A percentile compares a stretch with the other conserved stretches of the same genome.
Conservation (phyloP, 2,113 vertebrate species). For the Pterophyllum scalare region DNA sequence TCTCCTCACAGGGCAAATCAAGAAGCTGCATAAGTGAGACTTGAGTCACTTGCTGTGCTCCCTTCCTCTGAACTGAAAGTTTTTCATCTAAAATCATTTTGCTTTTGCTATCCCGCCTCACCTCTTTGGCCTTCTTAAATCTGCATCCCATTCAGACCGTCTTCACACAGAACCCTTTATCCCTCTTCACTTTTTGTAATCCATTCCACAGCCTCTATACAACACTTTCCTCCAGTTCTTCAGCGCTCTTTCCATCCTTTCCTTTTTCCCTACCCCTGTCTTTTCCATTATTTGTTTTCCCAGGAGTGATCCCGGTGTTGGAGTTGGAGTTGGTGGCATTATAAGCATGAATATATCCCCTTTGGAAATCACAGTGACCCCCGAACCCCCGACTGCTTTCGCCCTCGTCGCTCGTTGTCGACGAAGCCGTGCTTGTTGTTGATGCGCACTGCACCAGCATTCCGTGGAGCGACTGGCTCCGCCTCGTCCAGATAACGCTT, state of each 20-base stretch:
- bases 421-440: constrained; percentile 72
- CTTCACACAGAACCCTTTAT: constrained; percentile 27
- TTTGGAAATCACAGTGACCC: constrained; percentile 54
- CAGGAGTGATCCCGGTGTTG: constrained; percentile 53
- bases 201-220: constrained; percentile 74
- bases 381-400: constrained; percentile 38
- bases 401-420: constrained; percentile 66
- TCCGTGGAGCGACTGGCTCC: constrained; percentile 91
- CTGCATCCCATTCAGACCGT: constrained; percentile 18
- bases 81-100: constrained; percentile 18
- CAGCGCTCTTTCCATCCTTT: constrained; percentile 52
- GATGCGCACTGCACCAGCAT: constrained; percentile 85
- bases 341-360: constrained; percentile 78
- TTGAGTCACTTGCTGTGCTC: constrained; percentile 4
- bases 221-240: constrained; percentile 89
- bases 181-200: constrained; percentile 10
- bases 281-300: constrained; percentile 29
- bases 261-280: constrained; percentile 56
- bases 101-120: constrained; percentile 6
- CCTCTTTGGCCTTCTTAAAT: constrained; percentile 30
- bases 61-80: constrained; percentile 19
- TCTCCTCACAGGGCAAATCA: constrained; percentile 26
- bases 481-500: constrained; percentile 88
- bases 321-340: constrained; percentile 82
- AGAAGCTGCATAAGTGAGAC: constrained; percentile 31